Evolutionary conservation across 2,113 vertebrate genomes (phyloP).

Genomic region (Aepyceros melampus): DNA sequence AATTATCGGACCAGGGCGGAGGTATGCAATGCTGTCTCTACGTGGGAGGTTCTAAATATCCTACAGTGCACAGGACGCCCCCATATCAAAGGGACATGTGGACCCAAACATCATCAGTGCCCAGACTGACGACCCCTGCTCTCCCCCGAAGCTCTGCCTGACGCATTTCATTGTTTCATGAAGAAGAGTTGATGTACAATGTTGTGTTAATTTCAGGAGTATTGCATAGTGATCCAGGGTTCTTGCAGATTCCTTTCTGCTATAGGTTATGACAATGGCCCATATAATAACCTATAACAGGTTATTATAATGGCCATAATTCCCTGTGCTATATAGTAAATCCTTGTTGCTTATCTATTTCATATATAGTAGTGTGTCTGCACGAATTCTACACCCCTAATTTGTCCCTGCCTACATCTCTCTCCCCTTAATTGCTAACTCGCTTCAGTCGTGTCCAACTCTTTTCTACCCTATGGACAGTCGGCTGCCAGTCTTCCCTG

Average conservation of each 20-base stretch:
- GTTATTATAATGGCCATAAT: not conserved
- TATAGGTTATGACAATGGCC: not conserved
- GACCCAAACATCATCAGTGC: rapidly evolving
- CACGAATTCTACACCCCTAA: not conserved
- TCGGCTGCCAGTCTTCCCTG: not conserved
- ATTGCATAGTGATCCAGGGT: not conserved
- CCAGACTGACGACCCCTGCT: rapidly evolving
- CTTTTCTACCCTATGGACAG: not conserved
- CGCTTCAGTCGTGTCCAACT: not conserved
- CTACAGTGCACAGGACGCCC: rapidly evolving
- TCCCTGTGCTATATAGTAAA: not conserved
- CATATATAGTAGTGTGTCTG: not conserved
- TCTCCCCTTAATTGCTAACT: not conserved
- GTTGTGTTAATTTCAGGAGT: not conserved
- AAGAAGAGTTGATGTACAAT: not conserved
- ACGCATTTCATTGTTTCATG: not conserved
- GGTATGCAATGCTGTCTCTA: not conserved
- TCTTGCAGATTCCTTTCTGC: not conserved
- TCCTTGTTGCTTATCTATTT: not conserved
- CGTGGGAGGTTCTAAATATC: not conserved
- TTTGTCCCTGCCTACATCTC: no score
- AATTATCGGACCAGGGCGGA: rapidly evolving
- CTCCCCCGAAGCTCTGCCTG: not conserved
- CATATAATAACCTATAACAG: not conserved
- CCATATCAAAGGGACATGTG: rapidly evolving